Evolutionary conservation across 2,113 vertebrate species (phyloP), one percentile per base, ranked within the genome.

Genomic region (Phaethornis superciliosus): DNA sequence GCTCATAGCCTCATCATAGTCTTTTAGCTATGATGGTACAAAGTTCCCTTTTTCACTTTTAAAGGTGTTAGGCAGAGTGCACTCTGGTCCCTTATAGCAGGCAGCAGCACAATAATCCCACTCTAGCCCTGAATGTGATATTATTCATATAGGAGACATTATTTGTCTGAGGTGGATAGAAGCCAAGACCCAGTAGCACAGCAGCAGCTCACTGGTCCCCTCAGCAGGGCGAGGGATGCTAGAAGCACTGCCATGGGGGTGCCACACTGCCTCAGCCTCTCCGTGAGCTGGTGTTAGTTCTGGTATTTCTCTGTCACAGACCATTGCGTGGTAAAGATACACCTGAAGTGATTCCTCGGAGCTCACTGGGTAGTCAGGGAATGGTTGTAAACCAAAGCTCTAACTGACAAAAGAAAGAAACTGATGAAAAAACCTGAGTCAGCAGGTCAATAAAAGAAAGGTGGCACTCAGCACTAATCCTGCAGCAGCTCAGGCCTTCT

Each of bases 311-410:
- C 69, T 55, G 2, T 15, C 33, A 9, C 0, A 6, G 46, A 47
- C 24, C 4, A 4, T 44, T 21, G n/a, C 30, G 13, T 0, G 9
- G 58, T 47, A 27, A 28, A 22, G 18, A 65, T 21, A 44, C 0
- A 3, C 33, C 22, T 47, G 0, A 4, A 60, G 20, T 9, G 30
- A 49, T 27, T 70, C 69, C 68, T 69, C 51, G 49, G 49, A 74
- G 19, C 52, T 65, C 37, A 76, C 46, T 37, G 27, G 27, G 33
- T 51, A 88, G 62, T 28, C 52, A 51, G 74, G 19, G 58, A 74
- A 80, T 1, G 3, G 63, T 13, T 59, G 46, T 46, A 84, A 88
- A 58, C 33, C 18, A 49, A 33, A 68, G n/a, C 40, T 26, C 46
- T 58, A 47, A 74, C 10, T 10, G 40, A 40, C 11, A 12, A 40